phyloP scores from a whole-genome alignment of 2,888 invertebrate genomes.

The Dryocosmus kuriphilus region DNA sequence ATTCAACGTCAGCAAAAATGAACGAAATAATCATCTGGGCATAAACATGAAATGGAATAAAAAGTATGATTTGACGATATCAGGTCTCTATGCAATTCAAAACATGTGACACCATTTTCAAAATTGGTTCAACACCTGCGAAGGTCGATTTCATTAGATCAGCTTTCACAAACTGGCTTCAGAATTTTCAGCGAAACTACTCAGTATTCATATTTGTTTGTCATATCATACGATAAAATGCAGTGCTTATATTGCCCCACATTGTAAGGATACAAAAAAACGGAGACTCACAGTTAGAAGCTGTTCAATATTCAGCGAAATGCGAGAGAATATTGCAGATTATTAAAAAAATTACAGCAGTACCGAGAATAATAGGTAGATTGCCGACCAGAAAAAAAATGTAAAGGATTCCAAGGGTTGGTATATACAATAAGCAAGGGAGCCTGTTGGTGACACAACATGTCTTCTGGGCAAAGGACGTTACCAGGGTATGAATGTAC shows the following conservation, averaged over 20 bases:
- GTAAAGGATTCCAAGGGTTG: background rate
- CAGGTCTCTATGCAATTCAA: background rate
- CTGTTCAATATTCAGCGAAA: background rate
- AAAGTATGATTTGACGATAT: conserved; percentile 3
- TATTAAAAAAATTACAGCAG: background rate
- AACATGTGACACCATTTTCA: conserved; percentile 1
- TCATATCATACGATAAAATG: conserved; percentile 1
- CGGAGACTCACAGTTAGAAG: background rate
- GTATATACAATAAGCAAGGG: background rate
- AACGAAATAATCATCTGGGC: no score
- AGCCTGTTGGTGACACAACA: background rate
- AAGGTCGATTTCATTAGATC: conserved; percentile 13
- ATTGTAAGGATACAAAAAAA: background rate
- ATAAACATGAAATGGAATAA: background rate
- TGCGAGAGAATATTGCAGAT: background rate
- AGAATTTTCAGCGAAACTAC: conserved; percentile 3
- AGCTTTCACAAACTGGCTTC: conserved; percentile 5
- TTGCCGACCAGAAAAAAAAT: background rate
- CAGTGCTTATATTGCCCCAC: background rate
- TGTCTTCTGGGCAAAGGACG: conserved; percentile 2
- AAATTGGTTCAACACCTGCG: conserved; percentile 6
- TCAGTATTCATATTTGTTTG: conserved; percentile 10
- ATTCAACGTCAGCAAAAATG: no score
- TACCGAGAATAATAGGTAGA: background rate
- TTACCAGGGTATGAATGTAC: background rate